Conservation (phyloP, 1,140 invertebrate genomes). For the Magallana gigas region DNA sequence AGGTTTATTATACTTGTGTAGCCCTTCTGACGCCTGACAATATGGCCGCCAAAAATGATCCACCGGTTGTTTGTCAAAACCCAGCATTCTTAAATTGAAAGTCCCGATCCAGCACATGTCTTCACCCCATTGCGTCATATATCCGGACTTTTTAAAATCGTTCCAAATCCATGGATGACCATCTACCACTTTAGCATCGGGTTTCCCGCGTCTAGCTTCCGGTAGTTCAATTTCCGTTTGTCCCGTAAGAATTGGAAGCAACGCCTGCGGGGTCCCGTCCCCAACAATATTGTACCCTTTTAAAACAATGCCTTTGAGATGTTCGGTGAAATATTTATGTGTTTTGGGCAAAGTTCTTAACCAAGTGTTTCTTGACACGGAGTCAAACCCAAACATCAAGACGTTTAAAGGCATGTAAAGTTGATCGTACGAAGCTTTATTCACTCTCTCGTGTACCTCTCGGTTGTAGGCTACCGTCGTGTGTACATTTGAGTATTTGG, state of each 20-base stretch:
- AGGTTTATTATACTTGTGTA: slow-evolving; percentile 80
- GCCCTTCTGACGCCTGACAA: slow-evolving; percentile 84
- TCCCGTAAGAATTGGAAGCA: slow-evolving; percentile 93
- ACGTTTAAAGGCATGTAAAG: slow-evolving; percentile 84
- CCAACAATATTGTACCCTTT: slow-evolving; percentile 95
- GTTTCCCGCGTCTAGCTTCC: slow-evolving; percentile 85
- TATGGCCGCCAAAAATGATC: slow-evolving; percentile 94
- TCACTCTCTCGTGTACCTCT: slow-evolving; percentile 39
- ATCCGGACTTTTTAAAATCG: slow-evolving; percentile 81
- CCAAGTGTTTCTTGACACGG: slow-evolving; percentile 91
- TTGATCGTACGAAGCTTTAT: slow-evolving; percentile 2
- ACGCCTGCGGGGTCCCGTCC: slow-evolving; percentile 95
- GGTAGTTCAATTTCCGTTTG: slow-evolving; percentile 87
- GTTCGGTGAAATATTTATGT: slow-evolving; percentile 87
- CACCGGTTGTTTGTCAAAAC: slow-evolving; percentile 90
- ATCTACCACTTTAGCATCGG: slow-evolving; percentile 85
- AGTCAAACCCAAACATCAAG: slow-evolving; percentile 94
- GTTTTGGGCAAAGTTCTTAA: slow-evolving; percentile 91
- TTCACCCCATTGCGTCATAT: slow-evolving; percentile 90
- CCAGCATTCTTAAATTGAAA: slow-evolving; percentile 94
- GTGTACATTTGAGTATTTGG: slow-evolving; percentile 74
- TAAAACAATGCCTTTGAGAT: slow-evolving; percentile 85
- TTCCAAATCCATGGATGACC: slow-evolving; percentile 86
- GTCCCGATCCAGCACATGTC: slow-evolving; percentile 91
- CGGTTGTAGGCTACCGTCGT: slow-evolving; percentile 67